phyloP scores from a whole-genome alignment of 2,888 invertebrate genomes.

The Zele albiditarsus region DNA sequence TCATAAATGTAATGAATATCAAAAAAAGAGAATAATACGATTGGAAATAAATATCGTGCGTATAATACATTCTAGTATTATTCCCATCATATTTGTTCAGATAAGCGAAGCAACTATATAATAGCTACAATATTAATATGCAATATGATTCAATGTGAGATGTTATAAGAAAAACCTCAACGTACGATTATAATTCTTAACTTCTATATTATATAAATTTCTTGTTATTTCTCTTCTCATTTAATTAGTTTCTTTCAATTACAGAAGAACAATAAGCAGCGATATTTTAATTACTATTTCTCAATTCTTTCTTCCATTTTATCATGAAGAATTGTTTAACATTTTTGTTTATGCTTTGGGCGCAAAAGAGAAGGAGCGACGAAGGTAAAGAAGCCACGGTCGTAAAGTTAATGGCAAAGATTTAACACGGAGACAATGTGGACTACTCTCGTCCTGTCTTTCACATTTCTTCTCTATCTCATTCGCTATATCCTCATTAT shows the following conservation, averaged over 20 bases:
- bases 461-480: constrained; percentile 1
- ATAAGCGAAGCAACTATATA: too few species aligned
- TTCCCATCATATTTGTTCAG: too few species aligned
- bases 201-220: not conserved
- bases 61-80: too few species aligned
- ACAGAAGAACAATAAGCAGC: constrained; percentile 9
- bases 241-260: not conserved
- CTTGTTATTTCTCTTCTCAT: not conserved
- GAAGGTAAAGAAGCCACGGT: constrained; percentile 27
- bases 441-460: constrained; percentile 21
- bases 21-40: too few species aligned
- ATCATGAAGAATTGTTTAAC: constrained; percentile 21
- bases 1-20: too few species aligned
- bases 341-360: not conserved
- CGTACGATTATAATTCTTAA: not conserved
- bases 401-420: constrained; percentile 46
- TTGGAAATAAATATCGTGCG: too few species aligned
- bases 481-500: not conserved
- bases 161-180: not conserved
- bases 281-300: constrained; percentile 39
- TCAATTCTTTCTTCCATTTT: not conserved
- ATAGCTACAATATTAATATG: too few species aligned
- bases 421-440: constrained; percentile 38
- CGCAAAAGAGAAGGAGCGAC: not conserved
- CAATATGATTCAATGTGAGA: too few species aligned